These are phyloP conservation scores for Ahaetulla prasina DNA, from an alignment of 2,113 vertebrate species.

Conservation along the genomic window DNA sequence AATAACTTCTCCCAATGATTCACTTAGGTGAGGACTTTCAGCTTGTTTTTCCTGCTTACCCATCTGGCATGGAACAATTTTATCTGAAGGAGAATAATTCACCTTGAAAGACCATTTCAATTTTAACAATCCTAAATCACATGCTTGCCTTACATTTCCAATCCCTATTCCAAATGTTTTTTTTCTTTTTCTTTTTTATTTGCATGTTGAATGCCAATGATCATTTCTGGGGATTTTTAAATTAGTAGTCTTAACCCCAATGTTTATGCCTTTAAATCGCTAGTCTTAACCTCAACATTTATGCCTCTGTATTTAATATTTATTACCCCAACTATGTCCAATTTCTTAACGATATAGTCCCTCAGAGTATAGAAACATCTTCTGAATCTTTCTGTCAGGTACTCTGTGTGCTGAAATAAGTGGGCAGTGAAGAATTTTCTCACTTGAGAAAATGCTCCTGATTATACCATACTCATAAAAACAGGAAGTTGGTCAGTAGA, in stretches of 20 bases:
- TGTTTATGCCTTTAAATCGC: neutral
- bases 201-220: neutral
- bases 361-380: fast-evolving
- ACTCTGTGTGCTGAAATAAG: neutral
- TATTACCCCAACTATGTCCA: neutral
- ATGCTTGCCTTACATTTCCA: neutral
- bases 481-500: neutral
- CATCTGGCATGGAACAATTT: neutral
- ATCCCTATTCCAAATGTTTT: neutral
- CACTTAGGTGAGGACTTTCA: neutral
- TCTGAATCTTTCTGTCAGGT: neutral
- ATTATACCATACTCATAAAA: neutral
- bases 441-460: neutral
- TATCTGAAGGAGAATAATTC: neutral
- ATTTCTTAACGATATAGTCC: neutral
- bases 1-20: neutral
- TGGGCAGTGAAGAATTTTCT: neutral
- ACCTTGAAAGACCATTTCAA: neutral
- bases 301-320: neutral
- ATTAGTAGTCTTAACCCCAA: neutral
- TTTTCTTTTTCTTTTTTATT: neutral
- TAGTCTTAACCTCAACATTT: neutral
- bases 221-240: neutral
- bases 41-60: neutral
- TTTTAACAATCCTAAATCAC: too few relatives aligned